A percentile compares a stretch with the other conserved stretches of the same genome.
Conservation (phyloP, 2,797 vertebrate species). For the Nyctalus aviator region DNA sequence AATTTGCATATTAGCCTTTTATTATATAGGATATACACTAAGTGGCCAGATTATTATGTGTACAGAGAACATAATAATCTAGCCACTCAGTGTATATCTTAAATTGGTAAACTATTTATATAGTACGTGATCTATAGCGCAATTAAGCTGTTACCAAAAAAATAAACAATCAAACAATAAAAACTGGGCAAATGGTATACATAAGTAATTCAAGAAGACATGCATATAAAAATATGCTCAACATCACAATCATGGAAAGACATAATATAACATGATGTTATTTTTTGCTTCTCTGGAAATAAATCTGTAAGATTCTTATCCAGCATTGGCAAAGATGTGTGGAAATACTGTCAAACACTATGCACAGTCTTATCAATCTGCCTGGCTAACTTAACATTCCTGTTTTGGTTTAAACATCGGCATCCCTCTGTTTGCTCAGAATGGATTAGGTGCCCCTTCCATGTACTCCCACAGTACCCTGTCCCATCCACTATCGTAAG, state of each 20-base stretch:
- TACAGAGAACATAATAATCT: too few relatives aligned
- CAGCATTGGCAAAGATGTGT: not conserved
- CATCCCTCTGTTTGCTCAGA: not conserved
- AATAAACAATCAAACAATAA: not conserved
- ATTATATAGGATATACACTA: too few relatives aligned
- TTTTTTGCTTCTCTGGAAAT: not conserved
- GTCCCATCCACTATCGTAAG: not conserved
- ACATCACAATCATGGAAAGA: not conserved
- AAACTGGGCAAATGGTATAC: not conserved
- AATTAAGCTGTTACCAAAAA: not conserved
- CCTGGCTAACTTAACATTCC: slow-evolving; percentile 9
- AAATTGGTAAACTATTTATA: too few relatives aligned
- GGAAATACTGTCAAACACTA: not conserved
- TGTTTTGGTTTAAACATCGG: slow-evolving; percentile 47
- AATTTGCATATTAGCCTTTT: too few relatives aligned
- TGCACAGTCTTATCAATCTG: not conserved
- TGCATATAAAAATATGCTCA: slow-evolving; percentile 11
- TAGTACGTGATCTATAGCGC: too few relatives aligned
- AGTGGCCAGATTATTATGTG: too few relatives aligned
- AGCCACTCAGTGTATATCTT: too few relatives aligned
- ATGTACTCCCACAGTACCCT: not conserved
- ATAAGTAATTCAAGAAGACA: slow-evolving; percentile 32
- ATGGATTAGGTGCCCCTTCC: not conserved
- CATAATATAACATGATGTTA: not conserved
- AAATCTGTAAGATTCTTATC: not conserved